These are phyloP conservation scores for Collichthys lucidus DNA, from an alignment of 2,113 vertebrate genomes.

Conservation along the genomic window DNA sequence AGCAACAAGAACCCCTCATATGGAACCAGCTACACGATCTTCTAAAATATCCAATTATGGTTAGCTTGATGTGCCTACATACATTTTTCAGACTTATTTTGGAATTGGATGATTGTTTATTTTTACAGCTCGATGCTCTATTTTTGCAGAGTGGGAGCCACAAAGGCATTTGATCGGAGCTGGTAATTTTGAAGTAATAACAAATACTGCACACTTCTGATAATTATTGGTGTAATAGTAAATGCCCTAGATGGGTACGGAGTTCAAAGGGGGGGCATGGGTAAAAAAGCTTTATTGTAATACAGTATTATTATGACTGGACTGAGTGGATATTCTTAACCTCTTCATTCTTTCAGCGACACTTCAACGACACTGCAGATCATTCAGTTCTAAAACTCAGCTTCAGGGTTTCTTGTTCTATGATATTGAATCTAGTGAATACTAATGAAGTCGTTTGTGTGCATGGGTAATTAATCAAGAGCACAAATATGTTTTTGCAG, in stretches of 20 bases:
- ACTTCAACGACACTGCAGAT: too few species aligned
- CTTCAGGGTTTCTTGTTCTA: too few species aligned
- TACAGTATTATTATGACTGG: not conserved
- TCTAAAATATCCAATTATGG: not conserved
- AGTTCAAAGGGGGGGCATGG: not conserved
- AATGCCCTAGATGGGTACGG: not conserved
- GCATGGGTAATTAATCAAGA: too few species aligned
- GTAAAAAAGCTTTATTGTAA: not conserved
- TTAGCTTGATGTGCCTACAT: not conserved
- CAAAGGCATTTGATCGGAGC: not conserved
- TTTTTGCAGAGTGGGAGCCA: not conserved
- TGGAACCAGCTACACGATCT: not conserved
- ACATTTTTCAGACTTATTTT: not conserved
- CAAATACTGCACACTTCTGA: not conserved
- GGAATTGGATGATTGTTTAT: constrained; percentile 4
- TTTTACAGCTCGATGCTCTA: constrained; percentile 14
- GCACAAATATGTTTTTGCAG: too few species aligned
- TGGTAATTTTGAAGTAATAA: not conserved
- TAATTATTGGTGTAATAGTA: not conserved
- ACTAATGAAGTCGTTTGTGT: too few species aligned
- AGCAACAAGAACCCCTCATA: not conserved
- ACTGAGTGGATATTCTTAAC: too few species aligned
- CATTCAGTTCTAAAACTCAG: too few species aligned
- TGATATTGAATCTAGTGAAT: too few species aligned
- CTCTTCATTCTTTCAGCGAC: too few species aligned